These are phyloP conservation scores for Aspidiotus rigidus DNA, from an alignment of 2,888 invertebrate species.

Conservation along the genomic window DNA sequence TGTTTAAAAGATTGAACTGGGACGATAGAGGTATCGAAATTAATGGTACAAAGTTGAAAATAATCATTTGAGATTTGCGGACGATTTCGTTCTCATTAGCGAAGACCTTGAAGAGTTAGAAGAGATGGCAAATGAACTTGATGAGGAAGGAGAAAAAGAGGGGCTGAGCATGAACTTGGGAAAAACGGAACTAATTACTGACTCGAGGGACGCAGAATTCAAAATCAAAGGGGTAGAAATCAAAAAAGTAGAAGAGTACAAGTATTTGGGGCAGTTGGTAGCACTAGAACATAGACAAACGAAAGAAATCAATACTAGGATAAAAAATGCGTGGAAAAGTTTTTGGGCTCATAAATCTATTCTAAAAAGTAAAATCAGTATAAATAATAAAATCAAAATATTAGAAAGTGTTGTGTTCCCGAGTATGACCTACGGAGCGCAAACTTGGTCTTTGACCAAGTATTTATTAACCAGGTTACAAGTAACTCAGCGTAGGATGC, in stretches of 20 bases:
- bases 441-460: too few species aligned
- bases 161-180: background rate
- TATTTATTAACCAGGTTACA: too few species aligned
- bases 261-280: background rate
- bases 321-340: background rate
- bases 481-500: too few species aligned
- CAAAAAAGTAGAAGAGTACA: background rate
- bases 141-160: background rate
- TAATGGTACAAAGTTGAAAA: background rate
- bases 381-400: slow-evolving; percentile 8
- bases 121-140: background rate
- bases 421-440: background rate
- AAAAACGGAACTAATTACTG: background rate
- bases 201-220: too few species aligned
- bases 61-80: background rate
- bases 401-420: background rate
- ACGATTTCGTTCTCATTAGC: background rate
- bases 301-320: background rate
- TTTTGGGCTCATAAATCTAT: background rate
- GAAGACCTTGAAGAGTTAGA: background rate
- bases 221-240: background rate
- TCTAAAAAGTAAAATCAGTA: background rate
- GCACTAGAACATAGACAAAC: background rate
- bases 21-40: background rate
- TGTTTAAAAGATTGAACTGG: background rate